Evolutionary conservation across 2,888 invertebrate genomes (phyloP).

Genomic region (Seira sanloemensis): DNA sequence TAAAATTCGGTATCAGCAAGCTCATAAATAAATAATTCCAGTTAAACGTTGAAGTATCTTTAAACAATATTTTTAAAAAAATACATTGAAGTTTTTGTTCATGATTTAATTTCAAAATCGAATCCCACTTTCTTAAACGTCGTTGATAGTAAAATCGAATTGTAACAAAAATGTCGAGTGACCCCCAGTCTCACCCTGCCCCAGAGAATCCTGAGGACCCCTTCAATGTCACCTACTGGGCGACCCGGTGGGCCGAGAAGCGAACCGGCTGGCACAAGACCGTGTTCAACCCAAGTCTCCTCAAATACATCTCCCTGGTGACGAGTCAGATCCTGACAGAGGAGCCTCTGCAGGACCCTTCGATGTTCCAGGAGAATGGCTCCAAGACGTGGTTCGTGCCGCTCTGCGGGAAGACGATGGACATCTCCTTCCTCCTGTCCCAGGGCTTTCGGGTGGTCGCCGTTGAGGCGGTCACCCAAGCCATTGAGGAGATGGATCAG

Average conservation of each 20-base stretch:
- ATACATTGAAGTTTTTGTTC: too few species aligned
- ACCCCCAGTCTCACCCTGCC: not conserved
- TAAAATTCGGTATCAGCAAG: too few species aligned
- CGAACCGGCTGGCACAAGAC: slow-evolving; percentile 67
- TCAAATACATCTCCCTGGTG: slow-evolving; percentile 51
- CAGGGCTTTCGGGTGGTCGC: slow-evolving; percentile 74
- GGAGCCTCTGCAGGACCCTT: slow-evolving; percentile 13
- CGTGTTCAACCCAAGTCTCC: slow-evolving; percentile 56
- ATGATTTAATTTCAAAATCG: too few species aligned
- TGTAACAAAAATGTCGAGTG: too few species aligned
- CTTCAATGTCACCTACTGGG: slow-evolving; percentile 66
- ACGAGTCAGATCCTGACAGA: slow-evolving; percentile 42
- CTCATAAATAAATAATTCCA: too few species aligned
- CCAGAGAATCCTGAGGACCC: slow-evolving; percentile 22
- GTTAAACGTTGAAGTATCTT: too few species aligned
- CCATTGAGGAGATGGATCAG: slow-evolving; percentile 67
- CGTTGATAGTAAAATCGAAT: too few species aligned
- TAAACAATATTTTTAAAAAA: too few species aligned
- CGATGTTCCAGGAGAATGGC: slow-evolving; percentile 48
- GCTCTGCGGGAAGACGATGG: slow-evolving; percentile 73
- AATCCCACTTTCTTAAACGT: too few species aligned
- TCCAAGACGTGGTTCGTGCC: slow-evolving; percentile 72
- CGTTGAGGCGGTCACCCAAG: slow-evolving; percentile 71
- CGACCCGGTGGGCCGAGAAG: slow-evolving; percentile 55
- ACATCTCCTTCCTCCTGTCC: slow-evolving; percentile 72